Base-by-base conservation (phyloP, 2,113 vertebrate species). In the Ochotona princeps region DNA sequence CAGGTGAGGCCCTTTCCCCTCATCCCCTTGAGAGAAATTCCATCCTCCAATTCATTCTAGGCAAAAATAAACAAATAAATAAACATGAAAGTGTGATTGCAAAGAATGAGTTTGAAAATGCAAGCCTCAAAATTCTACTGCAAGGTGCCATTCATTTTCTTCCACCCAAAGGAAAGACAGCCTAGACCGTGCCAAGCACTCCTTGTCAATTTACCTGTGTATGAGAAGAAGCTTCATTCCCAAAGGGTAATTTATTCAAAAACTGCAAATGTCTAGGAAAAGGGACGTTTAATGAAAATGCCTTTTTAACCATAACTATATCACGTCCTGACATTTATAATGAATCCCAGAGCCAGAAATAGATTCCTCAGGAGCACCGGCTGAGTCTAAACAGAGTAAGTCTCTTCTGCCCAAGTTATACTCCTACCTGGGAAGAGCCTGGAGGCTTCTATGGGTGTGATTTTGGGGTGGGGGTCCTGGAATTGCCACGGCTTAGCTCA, bases 191-290 rank as follows among this genome's bases (percentile, higher is more conserved):
- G 49, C 92, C 54, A 78, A 28, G 13, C 49, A 91, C 73, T 89
- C 87, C 32, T 12, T 67, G 89, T 57, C 20, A 91, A 94, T 94
- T 91, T 91, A 89, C 89, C 60, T 94, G 86, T 60, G 78, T 12
- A 81, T 10, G 20, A 92, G 63, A 57, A 94, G 80, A 94, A 86
- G 81, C 51, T 90, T 96, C 87, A 89, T 95, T 83, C 76, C 89
- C 83, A 96, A 97, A 95, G 89, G 67, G 94, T 91, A 95, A 96
- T 94, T 92, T 96, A 96, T 94, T 94, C 87, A 93, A 91, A 84
- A 78, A 11, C 72, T 93, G 47, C 12, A 76, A 96, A 51, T 78
- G 87, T 92, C 87, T 95, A 94, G 83, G 54, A 91, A 94, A 74
- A 92, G 63, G 67, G 83, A 74, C 67, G 84, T 89, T 82, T 65